These are phyloP conservation scores for Xiphorhynchus erythropygius DNA, from an alignment of 2,797 vertebrate genomes.

Conservation along the genomic window DNA sequence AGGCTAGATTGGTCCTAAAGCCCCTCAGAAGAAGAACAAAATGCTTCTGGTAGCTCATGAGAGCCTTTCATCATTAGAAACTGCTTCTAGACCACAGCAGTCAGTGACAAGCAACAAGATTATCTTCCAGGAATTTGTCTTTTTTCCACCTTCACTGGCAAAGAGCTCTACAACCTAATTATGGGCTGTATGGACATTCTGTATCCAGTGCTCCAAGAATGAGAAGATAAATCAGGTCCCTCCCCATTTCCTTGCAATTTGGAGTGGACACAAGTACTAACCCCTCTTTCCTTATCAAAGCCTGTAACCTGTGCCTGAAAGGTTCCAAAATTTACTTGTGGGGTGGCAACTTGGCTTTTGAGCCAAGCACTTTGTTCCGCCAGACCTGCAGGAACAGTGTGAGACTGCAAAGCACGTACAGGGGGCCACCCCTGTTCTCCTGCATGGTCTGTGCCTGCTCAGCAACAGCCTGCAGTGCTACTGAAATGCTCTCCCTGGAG, in stretches of 20 bases:
- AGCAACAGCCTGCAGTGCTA: not conserved
- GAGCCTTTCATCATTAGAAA: not conserved
- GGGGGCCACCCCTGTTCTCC: not conserved
- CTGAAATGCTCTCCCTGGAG: not conserved
- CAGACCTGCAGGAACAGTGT: not conserved
- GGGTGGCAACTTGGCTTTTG: not conserved
- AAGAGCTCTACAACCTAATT: not conserved
- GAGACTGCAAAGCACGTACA: rapidly evolving
- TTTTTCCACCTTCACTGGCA: not conserved
- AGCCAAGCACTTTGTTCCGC: not conserved
- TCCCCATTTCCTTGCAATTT: not conserved
- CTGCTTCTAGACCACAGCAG: not conserved
- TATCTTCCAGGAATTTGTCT: not conserved
- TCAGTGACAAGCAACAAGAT: not conserved
- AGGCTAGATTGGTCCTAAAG: rapidly evolving
- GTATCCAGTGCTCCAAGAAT: not conserved
- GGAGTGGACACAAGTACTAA: not conserved
- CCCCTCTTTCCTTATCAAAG: not conserved
- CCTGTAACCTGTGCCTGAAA: not conserved
- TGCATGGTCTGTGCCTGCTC: not conserved
- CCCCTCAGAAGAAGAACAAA: not conserved
- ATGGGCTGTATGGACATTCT: not conserved
- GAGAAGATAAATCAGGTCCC: not conserved
- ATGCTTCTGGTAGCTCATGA: not conserved
- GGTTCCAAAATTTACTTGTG: not conserved